Percentiles rank a stretch among this genome's conserved stretches.
Evolutionary conservation across 2,113 vertebrate species (phyloP).

Genomic region (Scomber scombrus): DNA sequence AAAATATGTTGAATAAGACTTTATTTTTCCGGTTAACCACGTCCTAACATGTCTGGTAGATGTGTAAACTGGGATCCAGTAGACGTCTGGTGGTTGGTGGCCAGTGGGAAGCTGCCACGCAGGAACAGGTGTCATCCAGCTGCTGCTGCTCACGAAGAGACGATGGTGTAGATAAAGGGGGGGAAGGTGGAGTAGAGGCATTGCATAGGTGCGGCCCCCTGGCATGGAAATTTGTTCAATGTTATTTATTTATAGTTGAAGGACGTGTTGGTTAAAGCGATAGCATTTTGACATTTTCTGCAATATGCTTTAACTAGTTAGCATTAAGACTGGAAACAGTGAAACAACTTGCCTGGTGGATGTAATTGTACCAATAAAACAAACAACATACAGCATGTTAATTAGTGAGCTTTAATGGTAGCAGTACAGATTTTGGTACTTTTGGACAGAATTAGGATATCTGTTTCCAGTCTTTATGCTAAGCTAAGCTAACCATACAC

Average conservation of each 20-base stretch:
- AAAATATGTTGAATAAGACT: conserved; percentile 29
- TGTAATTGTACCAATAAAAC: too few relatives aligned
- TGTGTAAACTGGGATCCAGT: conserved; percentile 12
- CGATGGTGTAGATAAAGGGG: not conserved
- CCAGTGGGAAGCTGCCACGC: conserved; percentile 9
- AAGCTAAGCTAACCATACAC: too few relatives aligned
- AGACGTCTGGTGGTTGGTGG: conserved; percentile 2
- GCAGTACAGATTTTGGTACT: too few relatives aligned
- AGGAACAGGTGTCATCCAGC: conserved; percentile 54
- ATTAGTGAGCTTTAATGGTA: too few relatives aligned
- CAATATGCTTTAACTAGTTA: not conserved
- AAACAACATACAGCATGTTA: too few relatives aligned
- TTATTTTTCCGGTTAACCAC: conserved; percentile 10
- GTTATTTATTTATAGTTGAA: not conserved
- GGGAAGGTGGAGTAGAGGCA: not conserved
- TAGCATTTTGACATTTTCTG: not conserved
- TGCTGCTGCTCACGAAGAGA: conserved; percentile 27
- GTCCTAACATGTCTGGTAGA: conserved; percentile 25
- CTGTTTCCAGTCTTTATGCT: too few relatives aligned
- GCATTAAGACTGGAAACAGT: too few relatives aligned
- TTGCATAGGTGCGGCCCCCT: not conserved
- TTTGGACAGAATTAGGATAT: too few relatives aligned
- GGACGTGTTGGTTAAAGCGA: not conserved
- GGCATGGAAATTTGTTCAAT: rapidly evolving
- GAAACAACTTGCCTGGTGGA: too few relatives aligned